Base-by-base conservation (phyloP, 1,140 invertebrate genomes). In the Zaprionus kolodkinae region DNA sequence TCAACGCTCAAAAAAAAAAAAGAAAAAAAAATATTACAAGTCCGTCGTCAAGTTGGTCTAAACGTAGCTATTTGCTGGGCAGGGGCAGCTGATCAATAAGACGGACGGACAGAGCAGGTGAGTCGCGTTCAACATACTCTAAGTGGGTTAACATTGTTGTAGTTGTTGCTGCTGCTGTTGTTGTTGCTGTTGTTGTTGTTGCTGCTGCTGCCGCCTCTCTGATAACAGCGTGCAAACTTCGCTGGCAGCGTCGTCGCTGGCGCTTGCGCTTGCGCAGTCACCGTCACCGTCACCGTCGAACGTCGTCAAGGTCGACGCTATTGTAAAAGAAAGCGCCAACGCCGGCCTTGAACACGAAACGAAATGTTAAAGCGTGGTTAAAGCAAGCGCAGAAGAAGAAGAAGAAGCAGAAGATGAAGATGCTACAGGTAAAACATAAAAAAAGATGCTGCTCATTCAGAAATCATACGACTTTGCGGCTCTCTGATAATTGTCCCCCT, bases 241-340 rank as follows among this genome's bases (percentile, higher is more conserved):
- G 17, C 10, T 50, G 45, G 21, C 27, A 11, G n/a, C n/a, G 17
- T 36, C n/a, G 17, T 36, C 45, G 45, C 15, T 15, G 13, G 54
- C 54, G 59, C 25, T 33, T 45, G 13, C 59, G 45, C 57, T 70
- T 54, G 59, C 67, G 48, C 50, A 21, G 67, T 55, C 45, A 25
- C 45, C 15, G 45, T 40, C 38, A 11, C 12, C 4, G 38, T 35
- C 33, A n/a, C 21, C 21, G 21, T 21, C 21, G 21, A 10, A 1
- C 10, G 33, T 35, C 33, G 33, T 89, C 85, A 89, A 89, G 85
- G 85, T 89, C 85, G 85, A 56, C 64, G 72, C 85, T 89, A 90
- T 89, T 89, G 81, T 89, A 90, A 89, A 89, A 89, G 85, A 89
- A 89, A 89, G 85, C 85, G 85, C 70, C 81, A 89, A 59, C 74